These are phyloP conservation scores for Brachypodius melanocephalos DNA, from an alignment of 2,113 vertebrate genomes.

Conservation along the genomic window DNA sequence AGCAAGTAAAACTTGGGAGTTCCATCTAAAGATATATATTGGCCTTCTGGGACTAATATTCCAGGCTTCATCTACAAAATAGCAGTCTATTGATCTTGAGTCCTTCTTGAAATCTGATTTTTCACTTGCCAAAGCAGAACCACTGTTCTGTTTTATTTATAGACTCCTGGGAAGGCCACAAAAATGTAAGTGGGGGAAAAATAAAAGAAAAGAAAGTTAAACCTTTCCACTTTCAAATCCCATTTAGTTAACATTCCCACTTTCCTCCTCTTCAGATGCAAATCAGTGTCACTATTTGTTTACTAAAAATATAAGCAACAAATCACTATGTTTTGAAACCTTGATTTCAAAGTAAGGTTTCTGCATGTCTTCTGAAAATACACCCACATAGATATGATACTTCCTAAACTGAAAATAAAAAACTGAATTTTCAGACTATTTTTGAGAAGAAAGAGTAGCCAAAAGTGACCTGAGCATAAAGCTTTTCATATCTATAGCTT, in stretches of 20 bases:
- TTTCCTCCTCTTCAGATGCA: not conserved
- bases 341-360: not conserved
- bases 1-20: slow-evolving; percentile 1
- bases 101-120: slow-evolving; percentile 10
- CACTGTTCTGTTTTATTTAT: slow-evolving; percentile 35
- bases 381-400: not conserved
- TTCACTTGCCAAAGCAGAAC: slow-evolving; percentile 8
- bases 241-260: not conserved
- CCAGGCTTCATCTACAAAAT: not conserved
- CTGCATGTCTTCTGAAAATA: not conserved
- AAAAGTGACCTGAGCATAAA: not conserved
- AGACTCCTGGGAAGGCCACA: not conserved
- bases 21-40: slow-evolving; percentile 8
- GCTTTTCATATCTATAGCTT: not conserved
- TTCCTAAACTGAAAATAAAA: not conserved
- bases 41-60: slow-evolving; percentile 28
- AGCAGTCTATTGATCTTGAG: not conserved
- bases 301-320: not conserved
- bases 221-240: not conserved
- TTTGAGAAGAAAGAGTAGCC: not conserved
- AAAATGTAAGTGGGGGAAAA: not conserved
- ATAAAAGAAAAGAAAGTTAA: not conserved
- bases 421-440: not conserved
- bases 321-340: not conserved
- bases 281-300: not conserved